Evolutionary conservation across 2,113 vertebrate genomes (phyloP).

Genomic region (Natator depressus): DNA sequence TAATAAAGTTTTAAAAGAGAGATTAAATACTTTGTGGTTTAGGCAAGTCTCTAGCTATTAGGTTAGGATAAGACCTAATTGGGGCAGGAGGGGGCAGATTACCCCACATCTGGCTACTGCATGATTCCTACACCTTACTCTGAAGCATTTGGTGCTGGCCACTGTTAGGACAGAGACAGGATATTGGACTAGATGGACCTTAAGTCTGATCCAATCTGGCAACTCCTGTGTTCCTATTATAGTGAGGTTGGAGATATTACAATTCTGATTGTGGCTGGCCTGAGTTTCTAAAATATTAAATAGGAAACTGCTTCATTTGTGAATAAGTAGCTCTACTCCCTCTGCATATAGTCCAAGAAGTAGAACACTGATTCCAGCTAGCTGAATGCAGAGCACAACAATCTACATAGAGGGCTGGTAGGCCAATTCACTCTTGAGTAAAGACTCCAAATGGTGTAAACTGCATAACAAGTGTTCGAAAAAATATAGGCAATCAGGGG

Average conservation of each 20-base stretch:
- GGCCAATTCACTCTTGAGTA: background rate
- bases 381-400: accelerated
- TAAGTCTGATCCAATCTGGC: background rate
- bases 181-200: background rate
- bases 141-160: background rate
- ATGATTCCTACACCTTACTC: background rate
- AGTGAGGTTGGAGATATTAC: background rate
- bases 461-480: background rate
- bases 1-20: background rate
- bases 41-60: background rate
- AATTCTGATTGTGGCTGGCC: background rate
- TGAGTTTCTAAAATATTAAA: background rate
- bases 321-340: background rate
- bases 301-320: background rate
- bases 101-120: accelerated
- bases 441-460: background rate
- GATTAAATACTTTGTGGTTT: background rate
- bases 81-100: too few relatives aligned
- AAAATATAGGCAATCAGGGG: background rate
- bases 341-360: background rate
- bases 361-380: background rate
- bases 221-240: background rate
- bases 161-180: background rate
- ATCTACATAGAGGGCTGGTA: background rate
- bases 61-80: background rate